phyloP scores from a whole-genome alignment of 2,113 vertebrate species.

The Tamias sibiricus region DNA sequence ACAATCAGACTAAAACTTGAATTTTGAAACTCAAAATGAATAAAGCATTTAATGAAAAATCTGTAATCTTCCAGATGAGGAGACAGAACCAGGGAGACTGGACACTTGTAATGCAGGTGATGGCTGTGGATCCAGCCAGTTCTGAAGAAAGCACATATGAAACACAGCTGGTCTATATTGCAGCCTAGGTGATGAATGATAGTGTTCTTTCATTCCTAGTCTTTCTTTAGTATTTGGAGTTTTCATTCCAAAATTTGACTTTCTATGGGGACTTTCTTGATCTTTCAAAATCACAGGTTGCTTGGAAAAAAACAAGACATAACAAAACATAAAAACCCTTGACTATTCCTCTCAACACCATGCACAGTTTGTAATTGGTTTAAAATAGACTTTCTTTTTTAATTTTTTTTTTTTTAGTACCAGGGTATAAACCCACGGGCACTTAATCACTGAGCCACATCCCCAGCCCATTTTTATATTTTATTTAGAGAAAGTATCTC shows the following conservation, averaged over 20 bases:
- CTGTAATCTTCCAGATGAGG: background rate
- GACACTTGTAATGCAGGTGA: too few species aligned
- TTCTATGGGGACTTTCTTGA: background rate
- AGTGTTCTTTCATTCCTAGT: background rate
- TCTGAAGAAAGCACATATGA: background rate
- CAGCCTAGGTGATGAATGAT: background rate
- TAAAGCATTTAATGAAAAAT: background rate
- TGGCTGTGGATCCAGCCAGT: background rate
- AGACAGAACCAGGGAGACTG: background rate
- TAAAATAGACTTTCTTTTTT: background rate
- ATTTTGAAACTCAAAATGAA: background rate
- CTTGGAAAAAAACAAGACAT: background rate
- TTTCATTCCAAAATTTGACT: background rate
- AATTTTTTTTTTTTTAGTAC: background rate
- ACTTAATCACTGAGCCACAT: background rate
- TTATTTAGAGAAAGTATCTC: background rate
- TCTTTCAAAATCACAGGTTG: background rate
- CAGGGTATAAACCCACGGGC: background rate
- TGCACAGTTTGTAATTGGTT: background rate
- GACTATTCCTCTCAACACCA: background rate
- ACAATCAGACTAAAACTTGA: background rate
- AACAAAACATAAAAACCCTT: background rate
- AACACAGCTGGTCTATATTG: background rate
- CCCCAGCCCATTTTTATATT: background rate
- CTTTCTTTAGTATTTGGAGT: background rate